Conservation (phyloP, 2,113 vertebrate genomes). For the Chelonoidis abingdonii region DNA sequence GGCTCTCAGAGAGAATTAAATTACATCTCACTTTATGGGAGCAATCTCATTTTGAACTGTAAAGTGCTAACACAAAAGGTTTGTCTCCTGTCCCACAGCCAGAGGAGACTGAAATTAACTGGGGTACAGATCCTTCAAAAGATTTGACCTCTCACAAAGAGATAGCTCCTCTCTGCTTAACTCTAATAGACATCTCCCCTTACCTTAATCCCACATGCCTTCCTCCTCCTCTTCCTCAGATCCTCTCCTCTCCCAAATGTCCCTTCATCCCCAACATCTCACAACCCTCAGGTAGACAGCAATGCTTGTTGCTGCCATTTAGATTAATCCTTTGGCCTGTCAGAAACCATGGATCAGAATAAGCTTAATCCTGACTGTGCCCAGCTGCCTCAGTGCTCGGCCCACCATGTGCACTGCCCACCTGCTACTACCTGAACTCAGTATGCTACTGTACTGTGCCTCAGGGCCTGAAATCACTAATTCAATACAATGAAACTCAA, state of each 20-base stretch:
- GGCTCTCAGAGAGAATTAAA: slow-evolving; percentile 37
- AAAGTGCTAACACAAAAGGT: neutral
- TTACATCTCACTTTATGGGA: slow-evolving; percentile 27
- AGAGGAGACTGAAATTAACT: neutral
- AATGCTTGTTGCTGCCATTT: neutral
- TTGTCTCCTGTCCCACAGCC: neutral
- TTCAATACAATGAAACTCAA: neutral
- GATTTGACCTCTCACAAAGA: neutral
- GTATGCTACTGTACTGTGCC: fast-evolving
- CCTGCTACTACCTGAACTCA: fast-evolving
- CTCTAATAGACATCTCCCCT: neutral
- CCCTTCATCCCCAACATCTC: neutral
- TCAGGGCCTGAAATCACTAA: neutral
- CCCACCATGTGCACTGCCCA: neutral
- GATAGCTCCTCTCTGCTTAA: neutral
- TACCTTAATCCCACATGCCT: neutral
- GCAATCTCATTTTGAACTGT: slow-evolving; percentile 44
- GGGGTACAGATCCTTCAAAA: neutral
- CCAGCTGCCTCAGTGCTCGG: neutral
- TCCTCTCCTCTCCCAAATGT: neutral
- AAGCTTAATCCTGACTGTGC: neutral
- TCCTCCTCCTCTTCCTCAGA: neutral
- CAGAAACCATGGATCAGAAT: neutral
- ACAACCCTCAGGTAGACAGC: neutral
- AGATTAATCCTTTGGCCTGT: neutral